Evolutionary conservation across 2,113 vertebrate species (phyloP), one percentile per base, ranked within the genome.

Genomic region (Paramisgurnus dabryanus): DNA sequence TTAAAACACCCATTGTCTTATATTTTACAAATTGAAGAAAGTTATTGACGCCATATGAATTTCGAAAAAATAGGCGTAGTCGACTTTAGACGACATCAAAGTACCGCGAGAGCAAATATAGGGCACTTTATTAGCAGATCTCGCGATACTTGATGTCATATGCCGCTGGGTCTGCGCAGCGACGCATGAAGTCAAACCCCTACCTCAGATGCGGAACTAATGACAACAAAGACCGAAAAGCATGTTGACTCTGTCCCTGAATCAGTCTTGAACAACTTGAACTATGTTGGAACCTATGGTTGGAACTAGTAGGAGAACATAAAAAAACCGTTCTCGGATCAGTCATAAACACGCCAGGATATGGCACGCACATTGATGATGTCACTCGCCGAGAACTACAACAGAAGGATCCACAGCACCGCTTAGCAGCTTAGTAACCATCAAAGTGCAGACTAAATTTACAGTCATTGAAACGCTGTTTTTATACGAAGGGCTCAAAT

Each of bases 311-410:
- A 39, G 3, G 10, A 10, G 10, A 11, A 22, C 74, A 17, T 3
- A 5, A 5, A 66, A 66, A 10, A 66, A 4, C 61, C 41, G 74
- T 77, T 77, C 63, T 47, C 3, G 27, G 47, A 66, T 66, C 74
- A 66, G 74, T 22, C 15, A 0, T 27, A 68, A 76, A 49, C 71
- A 9, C 55, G 0, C 3, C 34, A 49, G 58, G 39, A 41, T 58
- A 11, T 4, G 34, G 58, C 50, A 43, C 89, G 89, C 87, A 64
- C 13, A 8, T 75, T 89, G 85, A 89, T 91, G 90, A 91, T 87
- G 87, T 69, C 85, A 89, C 66, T 17, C 58, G 2, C 39, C 4
- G n/a, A 27, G 61, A 73, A 69, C 67, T 89, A 87, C 83, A 78
- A 85, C 79, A 88, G 88, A 71, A 18, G n/a, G 65, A 60, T 34